Percentiles rank a stretch among this genome's conserved stretches.
Evolutionary conservation across 2,797 vertebrate species (phyloP).

Genomic region (Ispidina picta): DNA sequence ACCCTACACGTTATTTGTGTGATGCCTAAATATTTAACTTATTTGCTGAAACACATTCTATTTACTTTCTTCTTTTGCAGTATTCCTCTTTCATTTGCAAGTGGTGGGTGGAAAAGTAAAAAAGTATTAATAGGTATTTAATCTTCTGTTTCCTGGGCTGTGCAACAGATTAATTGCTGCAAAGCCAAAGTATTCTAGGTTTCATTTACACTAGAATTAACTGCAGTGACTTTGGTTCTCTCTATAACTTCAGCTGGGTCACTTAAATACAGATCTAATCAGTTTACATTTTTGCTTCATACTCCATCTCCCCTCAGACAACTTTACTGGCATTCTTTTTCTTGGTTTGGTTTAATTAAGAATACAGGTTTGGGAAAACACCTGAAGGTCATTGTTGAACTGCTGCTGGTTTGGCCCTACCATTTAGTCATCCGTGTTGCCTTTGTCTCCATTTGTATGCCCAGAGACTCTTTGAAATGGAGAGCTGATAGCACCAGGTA

Average conservation of each 20-base stretch:
- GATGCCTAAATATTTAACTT: neutral
- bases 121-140: neutral
- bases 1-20: neutral
- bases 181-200: neutral
- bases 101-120: neutral
- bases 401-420: neutral
- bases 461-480: neutral
- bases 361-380: neutral
- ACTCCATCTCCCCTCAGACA: fast-evolving
- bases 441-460: neutral
- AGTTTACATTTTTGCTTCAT: neutral
- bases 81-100: neutral
- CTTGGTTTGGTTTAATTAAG: neutral
- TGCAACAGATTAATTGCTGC: neutral
- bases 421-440: neutral
- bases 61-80: neutral
- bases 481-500: neutral
- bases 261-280: neutral
- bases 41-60: neutral
- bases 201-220: neutral
- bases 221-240: neutral
- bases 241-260: neutral
- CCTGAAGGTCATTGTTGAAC: neutral
- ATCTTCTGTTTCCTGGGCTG: neutral
- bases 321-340: neutral